These are phyloP conservation scores for Microctenopoma stevenorrisi DNA, from an alignment of 2,797 vertebrate genomes.

Conservation along the genomic window DNA sequence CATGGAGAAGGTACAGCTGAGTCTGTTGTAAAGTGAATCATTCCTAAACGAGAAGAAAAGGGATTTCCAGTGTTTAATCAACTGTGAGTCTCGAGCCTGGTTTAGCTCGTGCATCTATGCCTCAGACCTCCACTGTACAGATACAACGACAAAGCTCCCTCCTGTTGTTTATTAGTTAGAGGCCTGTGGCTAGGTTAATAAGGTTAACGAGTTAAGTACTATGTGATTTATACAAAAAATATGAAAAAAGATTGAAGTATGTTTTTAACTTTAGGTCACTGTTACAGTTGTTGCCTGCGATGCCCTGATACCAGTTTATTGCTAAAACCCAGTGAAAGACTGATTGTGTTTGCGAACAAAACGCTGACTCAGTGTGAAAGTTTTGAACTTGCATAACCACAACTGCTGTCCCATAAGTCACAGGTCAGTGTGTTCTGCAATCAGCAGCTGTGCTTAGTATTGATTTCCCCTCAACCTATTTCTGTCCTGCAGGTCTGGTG, in stretches of 20 bases:
- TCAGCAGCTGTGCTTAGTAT: slow-evolving; percentile 36
- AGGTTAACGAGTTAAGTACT: no score
- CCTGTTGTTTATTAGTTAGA: no score
- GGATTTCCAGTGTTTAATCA: background rate
- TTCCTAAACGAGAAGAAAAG: background rate
- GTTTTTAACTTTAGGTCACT: background rate
- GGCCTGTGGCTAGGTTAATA: no score
- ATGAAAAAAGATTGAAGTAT: background rate
- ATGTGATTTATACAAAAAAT: background rate
- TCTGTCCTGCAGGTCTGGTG: slow-evolving; percentile 85
- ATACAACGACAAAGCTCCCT: no score
- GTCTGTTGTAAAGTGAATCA: background rate
- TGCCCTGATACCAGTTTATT: background rate
- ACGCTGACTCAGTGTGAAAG: background rate
- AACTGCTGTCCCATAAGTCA: slow-evolving; percentile 26
- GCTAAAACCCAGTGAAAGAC: background rate
- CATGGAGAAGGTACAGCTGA: slow-evolving; percentile 89
- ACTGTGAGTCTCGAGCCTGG: no score
- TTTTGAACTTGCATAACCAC: slow-evolving; percentile 20
- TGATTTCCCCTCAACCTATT: slow-evolving; percentile 3
- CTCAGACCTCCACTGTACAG: no score
- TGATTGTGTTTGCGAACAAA: slow-evolving; percentile 1
- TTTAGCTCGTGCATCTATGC: no score
- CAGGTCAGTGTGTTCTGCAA: slow-evolving; percentile 17
- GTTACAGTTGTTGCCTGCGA: background rate